Percentiles rank a stretch among this genome's conserved stretches.
Conservation (phyloP, 2,113 vertebrate genomes). For the Sorex araneus region DNA sequence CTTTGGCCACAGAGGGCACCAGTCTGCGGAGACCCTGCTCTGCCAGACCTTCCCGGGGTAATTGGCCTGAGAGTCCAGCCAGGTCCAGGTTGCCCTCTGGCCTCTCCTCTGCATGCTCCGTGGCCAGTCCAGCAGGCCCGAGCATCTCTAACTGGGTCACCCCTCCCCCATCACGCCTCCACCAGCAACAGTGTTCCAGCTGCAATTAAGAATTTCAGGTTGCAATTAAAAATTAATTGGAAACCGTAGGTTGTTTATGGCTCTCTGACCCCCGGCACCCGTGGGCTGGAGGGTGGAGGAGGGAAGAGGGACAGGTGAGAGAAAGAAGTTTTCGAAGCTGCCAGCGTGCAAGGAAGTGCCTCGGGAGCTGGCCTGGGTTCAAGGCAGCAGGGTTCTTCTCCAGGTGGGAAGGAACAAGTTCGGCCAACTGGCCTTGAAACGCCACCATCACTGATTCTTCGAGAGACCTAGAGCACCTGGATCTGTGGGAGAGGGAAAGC, state of each 20-base stretch:
- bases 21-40: neutral
- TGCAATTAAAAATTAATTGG: conserved; percentile 86
- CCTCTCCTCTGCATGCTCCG: conserved; percentile 2
- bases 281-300: neutral
- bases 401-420: neutral
- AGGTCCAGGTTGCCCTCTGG: conserved; percentile 5
- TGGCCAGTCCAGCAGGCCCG: neutral
- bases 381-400: neutral
- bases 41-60: neutral
- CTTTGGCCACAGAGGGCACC: too few species aligned
- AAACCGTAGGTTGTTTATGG: conserved; percentile 80
- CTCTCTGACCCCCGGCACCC: conserved; percentile 72
- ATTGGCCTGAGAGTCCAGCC: neutral
- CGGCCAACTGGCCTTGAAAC: neutral
- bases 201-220: conserved; percentile 82
- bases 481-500: neutral
- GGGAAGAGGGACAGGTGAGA: conserved; percentile 32
- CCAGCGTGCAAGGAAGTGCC: neutral
- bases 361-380: neutral
- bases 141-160: conserved; percentile 73
- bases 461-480: neutral
- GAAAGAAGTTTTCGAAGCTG: neutral
- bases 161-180: conserved; percentile 17
- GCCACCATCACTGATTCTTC: neutral
- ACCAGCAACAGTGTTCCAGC: conserved; percentile 68